These are phyloP conservation scores for Tetragonula carbonaria DNA, from an alignment of 2,888 invertebrate genomes.

Conservation along the genomic window DNA sequence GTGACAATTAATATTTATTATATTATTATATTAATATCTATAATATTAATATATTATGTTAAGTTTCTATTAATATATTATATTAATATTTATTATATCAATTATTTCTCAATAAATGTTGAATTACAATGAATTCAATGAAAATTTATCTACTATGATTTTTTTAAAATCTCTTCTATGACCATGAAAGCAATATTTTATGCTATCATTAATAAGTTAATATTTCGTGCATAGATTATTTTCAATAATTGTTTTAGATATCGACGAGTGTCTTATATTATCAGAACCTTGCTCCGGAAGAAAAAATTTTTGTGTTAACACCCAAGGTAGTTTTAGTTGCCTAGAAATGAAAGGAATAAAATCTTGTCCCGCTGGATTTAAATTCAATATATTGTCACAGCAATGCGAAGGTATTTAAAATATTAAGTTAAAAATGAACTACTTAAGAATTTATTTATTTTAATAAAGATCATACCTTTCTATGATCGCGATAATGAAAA, in stretches of 20 bases:
- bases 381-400: constrained; percentile 84
- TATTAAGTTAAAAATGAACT: neutral
- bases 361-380: constrained; percentile 86
- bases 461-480: neutral
- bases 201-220: neutral
- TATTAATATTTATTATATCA: neutral
- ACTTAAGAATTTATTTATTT: neutral
- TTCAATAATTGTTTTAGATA: constrained; percentile 83
- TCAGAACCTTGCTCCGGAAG: constrained; percentile 84
- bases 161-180: neutral
- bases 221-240: neutral
- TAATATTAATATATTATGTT: too few relatives aligned
- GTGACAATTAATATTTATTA: neutral
- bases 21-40: neutral
- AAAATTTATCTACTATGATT: neutral
- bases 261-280: constrained; percentile 86
- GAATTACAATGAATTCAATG: neutral
- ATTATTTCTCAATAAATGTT: neutral
- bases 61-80: too few relatives aligned
- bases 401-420: constrained; percentile 84
- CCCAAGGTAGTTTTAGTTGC: constrained; percentile 86
- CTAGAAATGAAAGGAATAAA: constrained; percentile 79
- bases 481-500: neutral
- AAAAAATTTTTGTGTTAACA: constrained; percentile 85
- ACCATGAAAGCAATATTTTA: neutral